Conservation (phyloP, 2,797 vertebrate species). For the Lagocephalus sceleratus region DNA sequence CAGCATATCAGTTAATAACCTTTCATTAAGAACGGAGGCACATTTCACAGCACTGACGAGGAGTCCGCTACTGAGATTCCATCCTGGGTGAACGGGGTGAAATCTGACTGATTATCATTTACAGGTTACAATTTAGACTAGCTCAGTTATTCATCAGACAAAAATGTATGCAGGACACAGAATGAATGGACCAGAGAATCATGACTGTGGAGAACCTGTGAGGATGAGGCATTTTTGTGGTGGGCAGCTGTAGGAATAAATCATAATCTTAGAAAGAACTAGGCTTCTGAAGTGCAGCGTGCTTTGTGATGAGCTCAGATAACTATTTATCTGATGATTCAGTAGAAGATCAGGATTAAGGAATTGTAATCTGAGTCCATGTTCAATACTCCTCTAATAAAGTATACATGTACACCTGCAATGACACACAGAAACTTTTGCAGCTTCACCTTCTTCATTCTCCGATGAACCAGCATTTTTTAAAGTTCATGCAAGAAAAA, state of each 20-base stretch:
- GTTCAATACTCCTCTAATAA: no score
- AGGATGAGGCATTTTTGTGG: neutral
- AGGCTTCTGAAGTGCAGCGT: no score
- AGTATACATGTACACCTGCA: no score
- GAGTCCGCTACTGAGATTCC: slow-evolving; percentile 2
- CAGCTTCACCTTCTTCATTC: no score
- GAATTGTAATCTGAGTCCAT: no score
- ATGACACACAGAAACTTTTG: no score
- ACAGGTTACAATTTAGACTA: slow-evolving; percentile 4
- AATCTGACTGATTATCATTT: slow-evolving; percentile 7
- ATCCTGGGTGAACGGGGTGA: slow-evolving; percentile 7
- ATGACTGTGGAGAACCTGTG: neutral
- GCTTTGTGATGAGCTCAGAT: no score
- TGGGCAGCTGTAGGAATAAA: no score
- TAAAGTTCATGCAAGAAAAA: neutral
- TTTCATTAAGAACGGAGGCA: slow-evolving; percentile 30
- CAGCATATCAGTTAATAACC: slow-evolving; percentile 43
- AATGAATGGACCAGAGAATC: neutral
- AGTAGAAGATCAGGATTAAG: no score
- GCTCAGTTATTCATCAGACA: neutral
- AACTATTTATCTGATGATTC: no score
- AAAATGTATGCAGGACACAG: neutral
- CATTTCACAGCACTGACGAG: neutral
- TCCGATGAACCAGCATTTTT: no score
- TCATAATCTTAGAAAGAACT: no score